Base-by-base conservation (phyloP, 2,797 vertebrate genomes). In the Platalea minor region DNA sequence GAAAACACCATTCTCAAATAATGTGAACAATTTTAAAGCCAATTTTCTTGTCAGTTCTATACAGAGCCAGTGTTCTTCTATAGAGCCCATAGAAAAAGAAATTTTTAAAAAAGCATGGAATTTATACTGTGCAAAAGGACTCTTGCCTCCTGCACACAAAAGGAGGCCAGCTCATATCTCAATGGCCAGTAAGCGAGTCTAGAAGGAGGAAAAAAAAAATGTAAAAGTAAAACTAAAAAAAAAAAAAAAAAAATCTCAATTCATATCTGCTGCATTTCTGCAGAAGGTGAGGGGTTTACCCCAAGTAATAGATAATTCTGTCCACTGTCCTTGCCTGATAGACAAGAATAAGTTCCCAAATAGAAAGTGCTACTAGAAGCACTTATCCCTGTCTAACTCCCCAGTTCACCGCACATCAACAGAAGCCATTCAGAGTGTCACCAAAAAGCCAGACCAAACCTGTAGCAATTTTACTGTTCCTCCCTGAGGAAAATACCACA, bases 1-100 rank as follows among this genome's bases (percentile, higher is more conserved):
- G 81, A 78, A 85, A 95, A 88, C 41, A 61, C 28, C 21, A 26
- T 70, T 93, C 50, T 73, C 79, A 88, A 93, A 91, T 72, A 89
- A 96, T 72, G 0, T 53, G 50, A 95, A 73, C 93, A 43, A 90
- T 88, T 95, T 94, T 50, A 54, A 90, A 95, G 60, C 26, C 64
- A 75, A 85, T 97, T 96, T 96, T 95, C 76, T 61, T 92, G 93
- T 91, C 93, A 80, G 51, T 63, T 92, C 75, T 70, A 26, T 29
- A n/a, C 16, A 54, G 68, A 86, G 91, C 60, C 60, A 77, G 54
- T 50, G 51, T 37, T 76, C 35, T 64, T 89, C 48, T 77, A 15
- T 3, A 43, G n/a, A 78, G 21, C 15, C 25, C 50, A 37, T 5
- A 81, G 80, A 82, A 95, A 92, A 88, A 63, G 12, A 56, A 26